A percentile compares a stretch with the other conserved stretches of the same genome.
phyloP scores from a whole-genome alignment of 1,140 invertebrate species.

The Rhynchophorus ferrugineus region DNA sequence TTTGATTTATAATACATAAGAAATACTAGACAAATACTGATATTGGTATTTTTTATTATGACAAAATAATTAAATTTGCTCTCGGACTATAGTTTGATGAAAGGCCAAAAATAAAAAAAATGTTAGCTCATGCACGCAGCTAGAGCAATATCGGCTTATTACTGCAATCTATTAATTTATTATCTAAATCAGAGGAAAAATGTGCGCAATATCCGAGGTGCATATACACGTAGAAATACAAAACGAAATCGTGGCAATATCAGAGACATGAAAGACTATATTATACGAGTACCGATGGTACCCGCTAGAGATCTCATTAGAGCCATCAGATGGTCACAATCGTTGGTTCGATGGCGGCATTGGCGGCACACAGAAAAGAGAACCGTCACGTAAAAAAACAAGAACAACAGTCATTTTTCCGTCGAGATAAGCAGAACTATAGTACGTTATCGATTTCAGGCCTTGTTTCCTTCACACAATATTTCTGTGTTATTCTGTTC shows the following conservation, averaged over 20 bases:
- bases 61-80: too few relatives aligned
- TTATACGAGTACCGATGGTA: conserved; percentile 16
- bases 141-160: neutral
- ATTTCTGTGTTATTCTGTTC: too few relatives aligned
- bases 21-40: too few relatives aligned
- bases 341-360: conserved; percentile 8
- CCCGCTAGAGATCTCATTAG: conserved; percentile 23
- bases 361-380: conserved; percentile 13
- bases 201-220: neutral
- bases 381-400: conserved; percentile 14
- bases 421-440: conserved; percentile 9
- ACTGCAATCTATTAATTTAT: neutral
- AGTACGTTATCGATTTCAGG: neutral
- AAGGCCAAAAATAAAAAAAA: too few relatives aligned
- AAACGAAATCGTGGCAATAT: neutral
- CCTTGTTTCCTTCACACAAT: too few relatives aligned
- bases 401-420: conserved; percentile 12
- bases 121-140: too few relatives aligned
- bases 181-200: neutral
- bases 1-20: too few relatives aligned
- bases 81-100: too few relatives aligned
- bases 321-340: conserved; percentile 20
- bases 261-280: conserved; percentile 15
- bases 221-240: neutral
- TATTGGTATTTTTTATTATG: too few relatives aligned